Conservation (phyloP, 2,888 invertebrate genomes). For the Mylabris sibirica region DNA sequence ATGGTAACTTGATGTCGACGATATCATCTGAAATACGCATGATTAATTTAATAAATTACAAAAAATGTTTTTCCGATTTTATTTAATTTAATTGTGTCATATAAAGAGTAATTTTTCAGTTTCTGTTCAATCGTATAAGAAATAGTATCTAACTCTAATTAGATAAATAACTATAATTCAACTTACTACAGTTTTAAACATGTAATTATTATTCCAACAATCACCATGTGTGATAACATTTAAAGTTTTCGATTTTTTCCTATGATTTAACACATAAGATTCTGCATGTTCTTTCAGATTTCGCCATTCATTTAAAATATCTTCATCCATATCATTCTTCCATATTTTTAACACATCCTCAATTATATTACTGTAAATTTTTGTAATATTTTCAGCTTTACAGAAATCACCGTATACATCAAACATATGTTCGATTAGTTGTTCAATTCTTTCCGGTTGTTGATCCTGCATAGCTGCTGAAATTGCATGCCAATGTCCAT, state of each 20-base stretch:
- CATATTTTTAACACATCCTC: background rate
- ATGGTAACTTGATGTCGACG: too few relatives aligned
- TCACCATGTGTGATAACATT: constrained; percentile 26
- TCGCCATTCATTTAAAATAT: background rate
- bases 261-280: background rate
- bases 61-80: too few relatives aligned
- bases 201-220: constrained; percentile 29
- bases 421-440: constrained; percentile 18
- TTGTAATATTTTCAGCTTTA: background rate
- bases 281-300: background rate
- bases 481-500: constrained; percentile 36
- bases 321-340: background rate
- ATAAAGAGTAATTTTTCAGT: too few relatives aligned
- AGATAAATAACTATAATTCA: too few relatives aligned
- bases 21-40: too few relatives aligned
- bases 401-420: background rate
- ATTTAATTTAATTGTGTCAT: too few relatives aligned
- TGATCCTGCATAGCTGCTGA: background rate
- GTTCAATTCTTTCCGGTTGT: constrained; percentile 25
- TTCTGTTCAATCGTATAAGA: too few relatives aligned
- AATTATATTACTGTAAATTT: background rate
- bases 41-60: too few relatives aligned
- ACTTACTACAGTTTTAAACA: constrained; percentile 9
- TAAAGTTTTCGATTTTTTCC: background rate
- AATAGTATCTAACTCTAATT: too few relatives aligned